A percentile compares a stretch with the other conserved stretches of the same genome.
phyloP scores from a whole-genome alignment of 2,888 invertebrate species.

The Sinopyrophorus schimmeli region DNA sequence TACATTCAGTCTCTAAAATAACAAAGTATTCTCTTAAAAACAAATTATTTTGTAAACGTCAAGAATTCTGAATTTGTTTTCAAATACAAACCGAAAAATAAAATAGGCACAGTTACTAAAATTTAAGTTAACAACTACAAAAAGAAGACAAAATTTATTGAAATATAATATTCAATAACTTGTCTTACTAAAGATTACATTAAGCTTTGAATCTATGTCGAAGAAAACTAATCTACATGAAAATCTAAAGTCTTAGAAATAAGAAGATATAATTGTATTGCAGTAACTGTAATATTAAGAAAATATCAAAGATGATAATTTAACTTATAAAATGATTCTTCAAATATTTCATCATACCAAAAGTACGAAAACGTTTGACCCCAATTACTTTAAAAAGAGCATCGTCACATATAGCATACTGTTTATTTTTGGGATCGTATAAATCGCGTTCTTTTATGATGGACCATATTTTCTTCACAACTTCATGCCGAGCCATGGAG shows the following conservation, averaged over 20 bases:
- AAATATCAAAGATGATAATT: too few species aligned
- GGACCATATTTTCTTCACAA: constrained; percentile 88
- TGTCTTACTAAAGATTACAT: too few species aligned
- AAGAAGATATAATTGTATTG: too few species aligned
- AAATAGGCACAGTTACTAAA: too few species aligned
- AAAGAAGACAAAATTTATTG: too few species aligned
- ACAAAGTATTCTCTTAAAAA: neutral
- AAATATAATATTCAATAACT: too few species aligned
- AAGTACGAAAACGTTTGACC: constrained; percentile 89
- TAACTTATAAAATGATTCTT: constrained; percentile 82
- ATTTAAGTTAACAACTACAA: too few species aligned
- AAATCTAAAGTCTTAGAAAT: too few species aligned
- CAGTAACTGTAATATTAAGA: constrained; percentile 18
- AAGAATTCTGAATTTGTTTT: too few species aligned
- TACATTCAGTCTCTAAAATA: neutral
- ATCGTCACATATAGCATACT: constrained; percentile 92
- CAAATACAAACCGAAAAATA: too few species aligned
- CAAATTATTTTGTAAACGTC: neutral
- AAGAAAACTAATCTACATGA: too few species aligned
- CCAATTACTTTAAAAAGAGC: constrained; percentile 88
- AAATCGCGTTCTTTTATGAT: constrained; percentile 87
- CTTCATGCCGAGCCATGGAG: constrained; percentile 84
- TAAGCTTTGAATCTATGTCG: too few species aligned
- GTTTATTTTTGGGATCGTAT: constrained; percentile 92
- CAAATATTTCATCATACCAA: constrained; percentile 97